A percentile compares a stretch with the other conserved stretches of the same genome.
These are phyloP conservation scores for Podarcis cretensis DNA, from an alignment of 2,113 vertebrate genomes.

Conservation along the genomic window DNA sequence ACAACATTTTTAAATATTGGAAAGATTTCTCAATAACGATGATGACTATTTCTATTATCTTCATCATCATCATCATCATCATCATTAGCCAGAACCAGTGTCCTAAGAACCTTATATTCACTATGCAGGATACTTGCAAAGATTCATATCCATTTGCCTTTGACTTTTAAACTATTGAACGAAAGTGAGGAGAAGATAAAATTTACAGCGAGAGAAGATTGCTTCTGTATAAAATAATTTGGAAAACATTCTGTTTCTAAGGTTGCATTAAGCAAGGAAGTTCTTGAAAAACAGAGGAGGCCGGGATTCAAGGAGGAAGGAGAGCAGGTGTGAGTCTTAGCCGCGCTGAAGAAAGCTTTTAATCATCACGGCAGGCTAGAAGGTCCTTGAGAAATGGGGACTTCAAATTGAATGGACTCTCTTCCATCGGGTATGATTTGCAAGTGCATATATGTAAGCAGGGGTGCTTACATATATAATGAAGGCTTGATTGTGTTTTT, in stretches of 20 bases:
- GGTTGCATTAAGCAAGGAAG: background rate
- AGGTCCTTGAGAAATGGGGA: slow-evolving; percentile 8
- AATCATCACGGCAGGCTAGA: background rate
- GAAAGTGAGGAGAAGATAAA: background rate
- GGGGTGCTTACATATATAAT: slow-evolving; percentile 41
- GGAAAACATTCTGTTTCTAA: slow-evolving; percentile 1
- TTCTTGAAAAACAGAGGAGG: background rate
- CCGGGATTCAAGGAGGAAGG: background rate
- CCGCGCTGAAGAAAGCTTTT: background rate
- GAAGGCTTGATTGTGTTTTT: slow-evolving; percentile 7
- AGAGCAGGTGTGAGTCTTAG: background rate
- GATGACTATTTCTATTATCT: background rate
- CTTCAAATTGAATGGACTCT: background rate
- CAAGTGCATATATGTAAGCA: too few species aligned
- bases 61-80: background rate
- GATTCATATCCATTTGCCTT: background rate
- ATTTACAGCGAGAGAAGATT: background rate
- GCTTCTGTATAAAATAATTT: slow-evolving; percentile 13
- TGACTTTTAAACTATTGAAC: background rate
- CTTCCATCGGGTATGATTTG: slow-evolving; percentile 4
- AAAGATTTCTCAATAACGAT: too few species aligned
- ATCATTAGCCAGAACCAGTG: background rate
- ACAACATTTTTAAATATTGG: background rate
- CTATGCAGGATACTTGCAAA: background rate
- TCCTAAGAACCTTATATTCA: background rate